Evolutionary conservation across 2,797 vertebrate species (phyloP), one percentile per base, ranked within the genome.

Genomic region (Helarctos malayanus): DNA sequence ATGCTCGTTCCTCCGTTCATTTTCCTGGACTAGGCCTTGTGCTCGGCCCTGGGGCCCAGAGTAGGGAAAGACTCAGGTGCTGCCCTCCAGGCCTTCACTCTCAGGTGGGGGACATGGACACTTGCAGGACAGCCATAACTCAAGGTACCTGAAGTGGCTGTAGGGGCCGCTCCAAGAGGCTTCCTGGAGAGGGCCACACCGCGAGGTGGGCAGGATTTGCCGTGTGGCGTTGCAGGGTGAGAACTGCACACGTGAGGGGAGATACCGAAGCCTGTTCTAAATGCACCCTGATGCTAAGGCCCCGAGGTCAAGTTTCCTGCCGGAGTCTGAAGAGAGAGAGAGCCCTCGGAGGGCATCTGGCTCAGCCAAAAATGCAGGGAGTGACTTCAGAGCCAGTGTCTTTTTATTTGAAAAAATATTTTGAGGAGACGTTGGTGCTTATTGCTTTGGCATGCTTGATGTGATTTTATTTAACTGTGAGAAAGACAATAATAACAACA

Each of bases 381-480:
- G 49, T 69, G 29, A 92, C 27, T 82, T 96, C 65, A 78, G 11
- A 96, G 35, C 1, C 15, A 41, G 18, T 41, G 29, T 71, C 59
- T 27, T 56, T 65, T 85, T 85, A 57, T 89, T 92, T 92, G 88
- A 96, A 68, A 80, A 65, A 82, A 61, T 73, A 85, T 85, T 86
- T 91, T 80, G 45, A 92, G 23, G 29, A 91, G 57, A 71, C 68
- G 75, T 29, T 54, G 69, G 69, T 87, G n/a, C 89, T 89, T 69
- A 63, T 86, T 84, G 73, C 16, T 89, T 95, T 49, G 12, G 32
- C 23, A 47, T 84, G 65, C 32, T 73, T 83, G 83, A 32, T 61
- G 49, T 92, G 63, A 94, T 86, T 89, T 94, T 41, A 86, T 69
- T 94, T 92, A 94, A 84, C 81, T 75, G 8, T 86, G 57, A 96